These are phyloP conservation scores for Sebastes taczanowskii DNA, from an alignment of 2,797 vertebrate genomes.

Conservation along the genomic window DNA sequence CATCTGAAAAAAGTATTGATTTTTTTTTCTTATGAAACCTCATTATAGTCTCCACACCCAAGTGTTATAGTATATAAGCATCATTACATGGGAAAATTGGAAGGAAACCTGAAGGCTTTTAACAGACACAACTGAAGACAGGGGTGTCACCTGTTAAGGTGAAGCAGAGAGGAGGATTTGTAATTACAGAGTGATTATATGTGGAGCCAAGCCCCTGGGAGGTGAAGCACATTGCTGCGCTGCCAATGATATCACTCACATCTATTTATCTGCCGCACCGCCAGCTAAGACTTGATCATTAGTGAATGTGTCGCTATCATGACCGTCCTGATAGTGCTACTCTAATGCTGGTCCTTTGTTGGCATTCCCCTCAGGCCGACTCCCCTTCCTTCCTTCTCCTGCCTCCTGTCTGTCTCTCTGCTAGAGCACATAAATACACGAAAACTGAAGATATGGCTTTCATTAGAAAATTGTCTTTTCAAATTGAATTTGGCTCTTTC, in stretches of 20 bases:
- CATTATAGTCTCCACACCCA: conserved; percentile 9
- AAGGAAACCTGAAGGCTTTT: conserved; percentile 30
- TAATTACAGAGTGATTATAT: conserved; percentile 63
- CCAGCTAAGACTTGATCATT: conserved; percentile 67
- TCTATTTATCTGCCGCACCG: conserved; percentile 58
- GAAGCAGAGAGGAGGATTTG: conserved; percentile 46
- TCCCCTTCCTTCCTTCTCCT: conserved; percentile 1
- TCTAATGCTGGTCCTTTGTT: conserved; percentile 48
- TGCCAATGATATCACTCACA: conserved; percentile 61
- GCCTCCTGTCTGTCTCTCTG: conserved; percentile 21
- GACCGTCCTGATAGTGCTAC: conserved; percentile 50
- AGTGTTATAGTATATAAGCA: neutral
- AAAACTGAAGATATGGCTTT: conserved; percentile 30
- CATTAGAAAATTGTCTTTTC: conserved; percentile 18
- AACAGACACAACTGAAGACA: conserved; percentile 30
- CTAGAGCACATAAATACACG: conserved; percentile 24
- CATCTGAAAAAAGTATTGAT: conserved; percentile 39
- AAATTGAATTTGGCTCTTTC: conserved; percentile 30
- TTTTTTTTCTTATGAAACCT: conserved; percentile 26
- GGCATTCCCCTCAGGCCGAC: conserved; percentile 43
- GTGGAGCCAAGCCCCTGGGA: conserved; percentile 54
- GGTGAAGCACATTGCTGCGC: conserved; percentile 19
- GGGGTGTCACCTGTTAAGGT: conserved; percentile 51
- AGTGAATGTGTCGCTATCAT: conserved; percentile 54
- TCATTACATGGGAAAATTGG: conserved; percentile 26